phyloP scores from a whole-genome alignment of 1,140 invertebrate genomes.

The Fopius arisanus region DNA sequence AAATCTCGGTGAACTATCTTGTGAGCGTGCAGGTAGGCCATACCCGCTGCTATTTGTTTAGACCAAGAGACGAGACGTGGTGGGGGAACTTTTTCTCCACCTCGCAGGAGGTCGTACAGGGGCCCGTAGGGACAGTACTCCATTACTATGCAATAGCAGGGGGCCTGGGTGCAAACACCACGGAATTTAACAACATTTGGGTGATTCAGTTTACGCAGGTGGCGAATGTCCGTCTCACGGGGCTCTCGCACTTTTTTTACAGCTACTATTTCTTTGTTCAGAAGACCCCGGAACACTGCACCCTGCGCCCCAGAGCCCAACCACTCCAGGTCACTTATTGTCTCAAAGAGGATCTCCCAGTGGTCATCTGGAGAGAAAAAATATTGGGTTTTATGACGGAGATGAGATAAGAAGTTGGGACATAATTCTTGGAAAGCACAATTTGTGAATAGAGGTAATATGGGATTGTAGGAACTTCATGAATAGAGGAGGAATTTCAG shows the following conservation, averaged over 20 bases:
- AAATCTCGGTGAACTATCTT: slow-evolving; percentile 98
- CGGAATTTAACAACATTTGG: slow-evolving; percentile 96
- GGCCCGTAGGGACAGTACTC: slow-evolving; percentile 96
- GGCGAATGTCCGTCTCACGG: slow-evolving; percentile 94
- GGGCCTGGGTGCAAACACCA: slow-evolving; percentile 92
- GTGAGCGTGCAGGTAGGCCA: slow-evolving; percentile 94
- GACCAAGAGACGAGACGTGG: slow-evolving; percentile 89
- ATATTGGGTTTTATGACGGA: not conserved
- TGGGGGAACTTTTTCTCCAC: slow-evolving; percentile 83
- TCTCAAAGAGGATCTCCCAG: slow-evolving; percentile 96
- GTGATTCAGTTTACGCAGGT: slow-evolving; percentile 94
- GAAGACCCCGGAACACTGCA: slow-evolving; percentile 90
- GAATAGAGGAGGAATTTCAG: too few species aligned
- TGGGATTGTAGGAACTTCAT: too few species aligned
- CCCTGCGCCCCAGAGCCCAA: slow-evolving; percentile 96
- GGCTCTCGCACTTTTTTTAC: slow-evolving; percentile 96
- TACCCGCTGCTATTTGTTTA: slow-evolving; percentile 94
- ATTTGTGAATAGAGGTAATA: too few species aligned
- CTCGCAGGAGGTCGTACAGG: slow-evolving; percentile 88
- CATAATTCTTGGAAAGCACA: too few species aligned
- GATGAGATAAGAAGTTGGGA: too few species aligned
- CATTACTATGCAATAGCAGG: slow-evolving; percentile 96
- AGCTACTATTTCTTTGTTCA: slow-evolving; percentile 86
- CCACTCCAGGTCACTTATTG: slow-evolving; percentile 90
- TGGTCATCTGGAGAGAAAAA: slow-evolving; percentile 69